Evolutionary conservation across 2,113 vertebrate genomes (phyloP).

Genomic region (Gymnorhina tibicen): DNA sequence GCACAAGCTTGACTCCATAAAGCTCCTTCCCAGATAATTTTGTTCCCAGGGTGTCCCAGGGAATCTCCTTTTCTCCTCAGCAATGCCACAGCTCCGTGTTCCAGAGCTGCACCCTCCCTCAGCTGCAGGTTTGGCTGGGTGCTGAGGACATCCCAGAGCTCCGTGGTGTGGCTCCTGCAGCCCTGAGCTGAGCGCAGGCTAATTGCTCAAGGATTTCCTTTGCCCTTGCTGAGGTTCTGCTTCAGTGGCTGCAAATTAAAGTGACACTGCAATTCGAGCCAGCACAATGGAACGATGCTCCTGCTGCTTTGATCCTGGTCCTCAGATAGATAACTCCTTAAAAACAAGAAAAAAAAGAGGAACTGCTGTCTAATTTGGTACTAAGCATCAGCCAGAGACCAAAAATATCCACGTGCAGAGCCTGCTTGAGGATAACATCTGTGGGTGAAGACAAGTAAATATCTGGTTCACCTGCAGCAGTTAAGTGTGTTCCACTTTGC

Average conservation of each 20-base stretch:
- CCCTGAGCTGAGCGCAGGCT: background rate
- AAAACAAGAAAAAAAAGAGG: background rate
- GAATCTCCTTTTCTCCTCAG: background rate
- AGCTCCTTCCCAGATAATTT: background rate
- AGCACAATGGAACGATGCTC: slow-evolving; percentile 1
- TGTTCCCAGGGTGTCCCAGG: background rate
- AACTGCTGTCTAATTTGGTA: background rate
- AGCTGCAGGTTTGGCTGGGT: background rate
- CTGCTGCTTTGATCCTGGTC: slow-evolving; percentile 1
- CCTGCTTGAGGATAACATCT: background rate
- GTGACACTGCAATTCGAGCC: slow-evolving; percentile 18
- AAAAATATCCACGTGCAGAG: background rate
- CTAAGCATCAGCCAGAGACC: background rate
- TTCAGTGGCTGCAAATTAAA: slow-evolving; percentile 50
- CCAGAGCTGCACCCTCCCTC: background rate
- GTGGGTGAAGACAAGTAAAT: background rate
- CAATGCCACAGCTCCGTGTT: background rate
- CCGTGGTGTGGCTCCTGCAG: background rate
- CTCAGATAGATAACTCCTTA: background rate
- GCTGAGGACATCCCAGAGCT: background rate
- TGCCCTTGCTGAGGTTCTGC: slow-evolving; percentile 6
- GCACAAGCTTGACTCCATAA: background rate
- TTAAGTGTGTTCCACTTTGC: slow-evolving; percentile 42
- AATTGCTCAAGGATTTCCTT: slow-evolving; percentile 7
- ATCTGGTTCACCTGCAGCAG: slow-evolving; percentile 9